These are phyloP conservation scores for Cyanoramphus novaezelandiae DNA, from an alignment of 2,113 vertebrate species.

Conservation along the genomic window DNA sequence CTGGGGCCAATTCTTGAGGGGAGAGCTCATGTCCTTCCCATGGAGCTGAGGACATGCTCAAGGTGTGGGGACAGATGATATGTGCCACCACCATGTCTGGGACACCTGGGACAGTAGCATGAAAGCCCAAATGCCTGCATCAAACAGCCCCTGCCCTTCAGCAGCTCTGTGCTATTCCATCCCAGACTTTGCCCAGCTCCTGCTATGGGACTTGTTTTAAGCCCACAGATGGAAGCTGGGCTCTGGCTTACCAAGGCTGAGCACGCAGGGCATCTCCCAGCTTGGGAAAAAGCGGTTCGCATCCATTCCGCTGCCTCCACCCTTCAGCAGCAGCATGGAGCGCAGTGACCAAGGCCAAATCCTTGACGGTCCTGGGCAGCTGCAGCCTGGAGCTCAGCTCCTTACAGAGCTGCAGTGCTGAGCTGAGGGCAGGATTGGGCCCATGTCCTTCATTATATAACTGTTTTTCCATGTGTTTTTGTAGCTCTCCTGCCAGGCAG, in stretches of 20 bases:
- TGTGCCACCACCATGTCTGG: background rate
- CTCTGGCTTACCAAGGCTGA: background rate
- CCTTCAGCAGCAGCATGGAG: background rate
- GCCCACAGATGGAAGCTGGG: background rate
- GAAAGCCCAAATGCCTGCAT: background rate
- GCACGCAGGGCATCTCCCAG: background rate
- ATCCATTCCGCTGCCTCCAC: background rate
- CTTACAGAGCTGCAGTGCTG: background rate
- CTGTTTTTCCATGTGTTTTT: background rate
- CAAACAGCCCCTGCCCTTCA: background rate
- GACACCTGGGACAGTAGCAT: background rate
- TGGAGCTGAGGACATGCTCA: background rate
- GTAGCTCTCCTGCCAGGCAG: background rate
- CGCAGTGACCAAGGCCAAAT: fast-evolving
- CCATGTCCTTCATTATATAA: constrained; percentile 46
- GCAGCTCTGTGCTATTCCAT: background rate
- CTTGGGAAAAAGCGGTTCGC: background rate
- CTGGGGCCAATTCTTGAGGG: background rate
- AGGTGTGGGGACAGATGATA: background rate
- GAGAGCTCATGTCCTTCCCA: background rate
- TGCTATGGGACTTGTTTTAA: background rate
- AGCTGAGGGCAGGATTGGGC: background rate
- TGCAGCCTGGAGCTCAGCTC: background rate
- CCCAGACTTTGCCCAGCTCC: background rate
- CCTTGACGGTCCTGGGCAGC: background rate